Base-by-base conservation (phyloP, 2,888 invertebrate genomes). In the Sabellastarte sp. region DNA sequence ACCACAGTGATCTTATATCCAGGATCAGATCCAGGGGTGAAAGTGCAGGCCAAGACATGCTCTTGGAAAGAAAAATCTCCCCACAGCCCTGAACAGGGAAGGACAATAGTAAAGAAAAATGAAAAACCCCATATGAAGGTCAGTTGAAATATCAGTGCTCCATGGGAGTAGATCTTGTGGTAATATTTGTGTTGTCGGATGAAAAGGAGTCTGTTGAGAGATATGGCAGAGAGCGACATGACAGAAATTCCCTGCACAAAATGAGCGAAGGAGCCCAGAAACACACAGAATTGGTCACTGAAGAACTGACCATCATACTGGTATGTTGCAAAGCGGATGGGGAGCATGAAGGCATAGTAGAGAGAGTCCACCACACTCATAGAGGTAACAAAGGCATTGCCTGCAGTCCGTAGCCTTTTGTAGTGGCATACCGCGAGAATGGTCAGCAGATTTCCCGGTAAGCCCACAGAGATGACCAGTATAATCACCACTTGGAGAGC, bases 291-390 rank as follows among this genome's bases (percentile, higher is more conserved):
- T n/a, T 4, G 5, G n/a, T 53, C 55, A 24, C 55, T 28, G 10
- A 10, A 61, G 5, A 56, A 3, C 61, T 55, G 56, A 3, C 5
- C 32, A 10, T 32, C 28, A 3, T 24, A 3, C 24, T 61, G 26
- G 28, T 56, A 55, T 3, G 61, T 61, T 4, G 41, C 55, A 31
- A 53, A 61, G 4, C 61, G 53, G 5, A 61, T n/a, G 24, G 61
- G 61, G 5, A 61, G 56, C 3, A 31, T 24, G 4, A 28, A 5
- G 33, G 50, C 29, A 5, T 31, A 41, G 61, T 61, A 61, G 24
- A 61, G 33, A 3, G 4, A 4, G 30, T 61, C 61, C 5, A 55
- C 3, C 24, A 56, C 20, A 28, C 61, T 32, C 24, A 61, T 30
- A 24, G 5, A 10, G 3, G 55, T 26, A 3, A 61, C 33, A 24